phyloP scores from a whole-genome alignment of 2,113 vertebrate species.

The Zapornia atra region DNA sequence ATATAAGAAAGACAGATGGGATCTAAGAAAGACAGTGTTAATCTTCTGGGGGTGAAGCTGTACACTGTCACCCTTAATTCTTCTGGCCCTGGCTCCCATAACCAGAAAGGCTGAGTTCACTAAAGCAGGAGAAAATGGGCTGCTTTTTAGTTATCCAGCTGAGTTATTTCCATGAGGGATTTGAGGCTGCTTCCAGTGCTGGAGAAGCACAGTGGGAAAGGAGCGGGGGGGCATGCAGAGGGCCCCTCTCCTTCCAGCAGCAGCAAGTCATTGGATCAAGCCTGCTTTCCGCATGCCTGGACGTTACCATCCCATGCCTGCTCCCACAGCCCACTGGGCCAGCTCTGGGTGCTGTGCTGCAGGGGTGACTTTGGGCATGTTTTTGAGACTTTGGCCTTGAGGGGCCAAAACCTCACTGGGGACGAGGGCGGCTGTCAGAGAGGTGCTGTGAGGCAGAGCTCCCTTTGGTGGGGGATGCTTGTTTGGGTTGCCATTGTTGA shows the following conservation, averaged over 20 bases:
- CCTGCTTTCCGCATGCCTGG: background rate
- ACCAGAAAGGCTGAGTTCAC: background rate
- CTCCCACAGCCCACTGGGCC: rapidly evolving
- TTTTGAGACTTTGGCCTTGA: background rate
- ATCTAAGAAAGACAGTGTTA: background rate
- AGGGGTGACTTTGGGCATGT: background rate
- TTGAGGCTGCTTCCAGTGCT: background rate
- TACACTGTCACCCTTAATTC: background rate
- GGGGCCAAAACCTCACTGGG: rapidly evolving
- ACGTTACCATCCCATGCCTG: background rate
- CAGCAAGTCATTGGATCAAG: background rate
- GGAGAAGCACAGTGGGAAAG: background rate
- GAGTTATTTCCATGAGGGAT: background rate
- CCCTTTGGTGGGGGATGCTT: background rate
- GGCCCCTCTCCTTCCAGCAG: background rate
- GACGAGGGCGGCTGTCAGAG: background rate
- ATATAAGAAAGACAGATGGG: background rate
- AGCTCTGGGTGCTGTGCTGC: background rate
- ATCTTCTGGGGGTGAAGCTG: background rate
- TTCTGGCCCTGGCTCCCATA: background rate
- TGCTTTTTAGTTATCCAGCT: background rate
- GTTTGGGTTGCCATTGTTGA: background rate
- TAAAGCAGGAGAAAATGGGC: background rate
- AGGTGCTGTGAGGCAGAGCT: background rate
- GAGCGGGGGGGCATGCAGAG: rapidly evolving